phyloP scores from a whole-genome alignment of 2,888 invertebrate genomes.

The Tribolium freemani region DNA sequence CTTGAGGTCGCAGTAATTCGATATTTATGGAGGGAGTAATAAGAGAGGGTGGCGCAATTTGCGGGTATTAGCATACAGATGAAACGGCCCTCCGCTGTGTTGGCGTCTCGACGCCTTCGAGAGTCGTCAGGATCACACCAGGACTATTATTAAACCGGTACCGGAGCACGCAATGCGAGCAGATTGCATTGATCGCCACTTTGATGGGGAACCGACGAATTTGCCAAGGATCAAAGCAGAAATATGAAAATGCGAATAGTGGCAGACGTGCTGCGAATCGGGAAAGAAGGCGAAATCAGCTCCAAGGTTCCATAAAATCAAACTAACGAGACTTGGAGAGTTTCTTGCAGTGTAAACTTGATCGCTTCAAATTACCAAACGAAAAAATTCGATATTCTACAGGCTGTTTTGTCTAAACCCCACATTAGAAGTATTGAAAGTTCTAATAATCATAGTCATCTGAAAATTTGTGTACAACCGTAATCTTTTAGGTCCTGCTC shows the following conservation, averaged over 20 bases:
- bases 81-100: constrained; percentile 43
- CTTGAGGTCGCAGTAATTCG: constrained; percentile 26
- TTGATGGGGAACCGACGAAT: constrained; percentile 11
- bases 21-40: constrained; percentile 40
- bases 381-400: no score
- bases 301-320: background rate
- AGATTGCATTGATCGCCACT: constrained; percentile 26
- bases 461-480: no score
- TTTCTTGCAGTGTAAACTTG: no score
- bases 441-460: no score
- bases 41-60: constrained; percentile 49
- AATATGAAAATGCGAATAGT: constrained; percentile 27
- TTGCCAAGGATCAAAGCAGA: constrained; percentile 18
- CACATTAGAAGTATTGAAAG: no score
- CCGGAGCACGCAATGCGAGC: constrained; percentile 13
- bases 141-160: constrained; percentile 23
- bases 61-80: constrained; percentile 54
- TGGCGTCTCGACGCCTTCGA: constrained; percentile 37
- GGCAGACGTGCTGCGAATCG: constrained; percentile 17
- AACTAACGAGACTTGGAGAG: background rate
- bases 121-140: constrained; percentile 23
- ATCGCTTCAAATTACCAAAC: no score
- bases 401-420: no score
- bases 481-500: no score
- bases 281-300: background rate